phyloP scores from a whole-genome alignment of 1,140 invertebrate species.

The Ostrea edulis region DNA sequence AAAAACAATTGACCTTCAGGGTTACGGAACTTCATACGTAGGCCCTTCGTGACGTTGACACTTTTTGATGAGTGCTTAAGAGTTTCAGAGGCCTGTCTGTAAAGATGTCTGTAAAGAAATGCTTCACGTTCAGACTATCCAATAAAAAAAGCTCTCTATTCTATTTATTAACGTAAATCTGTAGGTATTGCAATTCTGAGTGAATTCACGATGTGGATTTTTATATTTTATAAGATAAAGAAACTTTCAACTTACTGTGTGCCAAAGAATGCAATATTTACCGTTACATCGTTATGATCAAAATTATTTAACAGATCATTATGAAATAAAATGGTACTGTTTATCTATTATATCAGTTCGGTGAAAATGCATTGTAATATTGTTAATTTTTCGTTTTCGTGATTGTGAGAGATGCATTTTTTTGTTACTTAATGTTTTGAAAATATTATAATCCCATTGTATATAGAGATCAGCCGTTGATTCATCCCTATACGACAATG shows the following conservation, averaged over 20 bases:
- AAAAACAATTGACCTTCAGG: neutral
- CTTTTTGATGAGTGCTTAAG: neutral
- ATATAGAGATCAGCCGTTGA: neutral
- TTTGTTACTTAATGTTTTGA: neutral
- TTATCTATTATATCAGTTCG: neutral
- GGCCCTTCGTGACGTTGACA: neutral
- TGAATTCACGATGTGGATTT: neutral
- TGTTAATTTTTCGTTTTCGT: neutral
- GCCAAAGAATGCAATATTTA: neutral
- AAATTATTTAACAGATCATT: neutral
- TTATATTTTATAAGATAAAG: neutral
- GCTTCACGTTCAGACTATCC: conserved; percentile 17
- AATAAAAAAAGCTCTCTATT: neutral
- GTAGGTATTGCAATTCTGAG: neutral
- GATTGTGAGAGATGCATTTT: neutral
- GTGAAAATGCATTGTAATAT: neutral
- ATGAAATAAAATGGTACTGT: too few relatives aligned
- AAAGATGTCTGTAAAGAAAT: conserved; percentile 8
- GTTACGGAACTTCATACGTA: neutral
- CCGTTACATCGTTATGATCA: neutral
- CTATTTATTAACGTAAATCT: neutral
- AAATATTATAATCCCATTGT: neutral
- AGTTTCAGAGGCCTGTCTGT: neutral
- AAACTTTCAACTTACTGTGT: conserved; percentile 28
- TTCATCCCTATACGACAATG: neutral